Evolutionary conservation across 2,888 invertebrate genomes (phyloP), one percentile per base, ranked within the genome.

Genomic region (Nowickia ferox): DNA sequence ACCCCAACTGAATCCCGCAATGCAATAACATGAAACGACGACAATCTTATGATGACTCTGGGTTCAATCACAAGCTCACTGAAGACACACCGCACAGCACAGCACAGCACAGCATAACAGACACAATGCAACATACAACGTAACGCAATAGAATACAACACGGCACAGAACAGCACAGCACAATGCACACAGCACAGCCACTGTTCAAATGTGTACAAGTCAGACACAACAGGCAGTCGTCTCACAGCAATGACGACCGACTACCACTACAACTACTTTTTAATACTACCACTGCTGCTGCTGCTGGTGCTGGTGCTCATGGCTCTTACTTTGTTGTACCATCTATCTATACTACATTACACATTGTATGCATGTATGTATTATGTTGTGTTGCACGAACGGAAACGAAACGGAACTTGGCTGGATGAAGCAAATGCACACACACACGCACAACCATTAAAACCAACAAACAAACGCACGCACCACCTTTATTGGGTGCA

Each of bases 1-100:
- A 93, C 93, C 93, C 93, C 93, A 93, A 93, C 93, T 93, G 93
- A 93, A 92, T 93, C 93, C 92, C 92, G 90, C 90, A 90, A 90
- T 90, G 88, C 89, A 89, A 89, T 90, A 90, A 89, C 90, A 88
- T 86, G 84, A 88, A 81, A 86, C 86, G 86, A 87, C 88, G 87
- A 87, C 87, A 88, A 88, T 87, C 86, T 84, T 79, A 86, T 81
- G 78, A 86, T 81, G 78, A 83, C 86, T 79, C 75, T 79, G 40
- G 75, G 71, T 80, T 80, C 55, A 82, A 71, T 82, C 87, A 86
- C 79, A 79, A 81, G 87, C 87, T 82, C 82, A 76, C 76, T 69
- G 57, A 63, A 55, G 69, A 15, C 57, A 80, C 69, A 72, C 30
- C 30, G 30, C 30, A 30, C 72, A 59, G 40, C 40, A 30, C 65